Base-by-base conservation (phyloP, 2,888 invertebrate species). In the Apamea monoglypha region DNA sequence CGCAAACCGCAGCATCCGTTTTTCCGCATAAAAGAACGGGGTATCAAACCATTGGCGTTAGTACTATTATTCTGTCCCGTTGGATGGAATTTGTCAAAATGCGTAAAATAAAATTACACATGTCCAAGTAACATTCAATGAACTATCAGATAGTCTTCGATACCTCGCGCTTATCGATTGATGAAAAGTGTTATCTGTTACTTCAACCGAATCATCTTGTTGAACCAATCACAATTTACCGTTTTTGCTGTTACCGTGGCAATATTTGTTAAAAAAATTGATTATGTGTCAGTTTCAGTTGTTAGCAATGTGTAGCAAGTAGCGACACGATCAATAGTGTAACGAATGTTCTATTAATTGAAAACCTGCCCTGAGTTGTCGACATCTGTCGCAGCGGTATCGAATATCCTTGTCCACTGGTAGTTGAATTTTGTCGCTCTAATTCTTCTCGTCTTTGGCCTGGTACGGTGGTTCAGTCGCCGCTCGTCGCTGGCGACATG, bases 341-440 rank as follows among this genome's bases (percentile, higher is more conserved):
- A 72, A 86, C 82, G 89, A 90, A 91, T 91, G 87, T 88, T 88
- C 87, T 90, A 92, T 89, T 92, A 90, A 92, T 92, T 92, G 86
- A 92, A 88, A 92, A 95, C 94, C 92, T 93, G 94, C 93, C 91
- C 90, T 82, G 92, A 90, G 96, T 96, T 96, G 95, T 90, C 93
- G 92, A 95, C 94, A 95, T 94, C 96, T 96, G 96, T 92, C 93
- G 91, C 93, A 92, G 91, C 94, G 89, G 94, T 96, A 95, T 96
- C 96, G 95, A 96, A 95, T 96, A 96, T 96, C 96, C 96, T 95
- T 93, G 94, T 95, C 91, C 92, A 92, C 91, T 92, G 93, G 93
- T 93, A 93, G 94, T 95, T 93, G 94, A 92, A 95, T 95, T 96
- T 96, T 95, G 96, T 96, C 96, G 96, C 96, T 97, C 96, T 96